Conservation (phyloP, 2,113 vertebrate species). For the Tor tambroides region DNA sequence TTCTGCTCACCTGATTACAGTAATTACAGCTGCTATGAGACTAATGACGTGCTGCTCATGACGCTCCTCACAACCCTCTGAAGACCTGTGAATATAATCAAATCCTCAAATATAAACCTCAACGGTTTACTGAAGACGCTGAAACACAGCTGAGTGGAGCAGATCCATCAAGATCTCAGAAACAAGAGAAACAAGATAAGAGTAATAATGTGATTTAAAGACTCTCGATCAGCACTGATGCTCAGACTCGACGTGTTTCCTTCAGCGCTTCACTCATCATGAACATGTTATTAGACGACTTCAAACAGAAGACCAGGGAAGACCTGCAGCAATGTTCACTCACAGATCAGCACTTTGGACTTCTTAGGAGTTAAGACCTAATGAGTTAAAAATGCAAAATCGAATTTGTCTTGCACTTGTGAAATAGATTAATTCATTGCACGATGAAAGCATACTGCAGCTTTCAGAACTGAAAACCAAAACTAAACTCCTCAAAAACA, state of each 20-base stretch:
- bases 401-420: neutral
- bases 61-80: neutral
- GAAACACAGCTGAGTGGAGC: neutral
- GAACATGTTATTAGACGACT: neutral
- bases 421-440: neutral
- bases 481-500: no score
- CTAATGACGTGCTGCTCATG: neutral
- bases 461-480: no score
- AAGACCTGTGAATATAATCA: neutral
- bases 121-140: neutral
- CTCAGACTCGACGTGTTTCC: neutral
- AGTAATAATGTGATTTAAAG: neutral
- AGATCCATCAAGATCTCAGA: neutral
- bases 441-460: no score
- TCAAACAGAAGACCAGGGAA: neutral
- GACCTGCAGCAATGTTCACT: neutral
- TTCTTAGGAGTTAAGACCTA: neutral
- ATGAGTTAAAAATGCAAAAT: neutral
- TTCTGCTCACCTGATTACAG: slow-evolving; percentile 19
- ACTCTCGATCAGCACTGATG: neutral
- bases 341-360: neutral
- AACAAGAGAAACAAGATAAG: neutral
- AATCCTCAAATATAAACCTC: neutral
- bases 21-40: neutral
- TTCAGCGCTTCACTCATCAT: neutral